Base-by-base conservation (phyloP, 1,140 invertebrate species). In the Zaprionus kolodkinae region DNA sequence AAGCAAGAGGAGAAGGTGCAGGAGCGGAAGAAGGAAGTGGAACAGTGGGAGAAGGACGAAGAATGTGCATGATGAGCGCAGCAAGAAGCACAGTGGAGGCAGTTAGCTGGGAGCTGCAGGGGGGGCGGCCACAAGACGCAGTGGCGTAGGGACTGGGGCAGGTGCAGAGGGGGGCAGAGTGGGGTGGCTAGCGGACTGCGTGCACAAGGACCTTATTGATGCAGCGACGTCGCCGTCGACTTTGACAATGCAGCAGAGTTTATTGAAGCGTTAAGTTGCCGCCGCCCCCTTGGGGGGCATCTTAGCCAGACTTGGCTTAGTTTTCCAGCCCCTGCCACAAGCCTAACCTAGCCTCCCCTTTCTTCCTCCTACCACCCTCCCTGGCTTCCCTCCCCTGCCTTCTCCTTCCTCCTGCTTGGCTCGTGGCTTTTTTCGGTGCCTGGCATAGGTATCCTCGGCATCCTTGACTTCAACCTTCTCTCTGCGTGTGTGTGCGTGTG, bases 151-250 rank as follows among this genome's bases (percentile, higher is more conserved):
- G n/a, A n/a, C n/a, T n/a, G n/a, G n/a, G n/a, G n/a, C n/a, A n/a
- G n/a, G n/a, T n/a, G n/a, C n/a, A n/a, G n/a, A n/a, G 6, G 6
- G 15, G 40, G n/a, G 7, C 5, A 2, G n/a, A 2, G 3, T 6
- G 15, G 13, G 1, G 38, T 1, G 17, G 56, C 21, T 59, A 45
- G 61, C 40, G 74, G 64, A 36, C 69, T 77, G 78, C 84, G 84
- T 88, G 85, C 84, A 81, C 84, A 89, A 88, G 84, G 81, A 85
- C 84, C 81, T 88, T 88, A 88, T 89, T 88, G 84, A 90, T 88
- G 84, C 81, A 78, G 74, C 66, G 54, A 67, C 75, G 36, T n/a
- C 36, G 56, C 6, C 40, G 60, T 6, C 60, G 60, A 60, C 50
- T 61, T 68, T 67, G 63, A 52, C 70, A 89, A 85, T 81, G 81